A percentile compares a stretch with the other conserved stretches of the same genome.
Evolutionary conservation across 2,888 invertebrate species (phyloP).

Genomic region (Rhimphoctona megacephalus): DNA sequence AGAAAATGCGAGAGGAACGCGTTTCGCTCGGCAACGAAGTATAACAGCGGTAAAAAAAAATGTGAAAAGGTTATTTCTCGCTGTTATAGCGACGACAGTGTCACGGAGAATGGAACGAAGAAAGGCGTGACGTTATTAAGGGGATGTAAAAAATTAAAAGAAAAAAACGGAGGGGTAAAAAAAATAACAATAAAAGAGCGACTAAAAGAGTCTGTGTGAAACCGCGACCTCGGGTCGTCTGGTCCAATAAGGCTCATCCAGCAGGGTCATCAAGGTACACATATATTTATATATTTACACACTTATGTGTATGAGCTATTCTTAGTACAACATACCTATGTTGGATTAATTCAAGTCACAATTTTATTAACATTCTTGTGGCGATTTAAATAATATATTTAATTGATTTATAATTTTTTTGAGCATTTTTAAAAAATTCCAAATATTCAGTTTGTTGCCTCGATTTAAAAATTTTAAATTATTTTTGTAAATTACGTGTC

Average conservation of each 20-base stretch:
- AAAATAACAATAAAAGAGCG: not conserved
- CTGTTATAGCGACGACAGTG: slow-evolving; percentile 13
- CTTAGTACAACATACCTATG: not conserved
- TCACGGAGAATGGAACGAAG: slow-evolving; percentile 40
- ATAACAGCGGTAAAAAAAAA: slow-evolving; percentile 55
- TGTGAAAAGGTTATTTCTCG: slow-evolving; percentile 50
- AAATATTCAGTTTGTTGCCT: not conserved
- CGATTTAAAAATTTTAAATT: not conserved
- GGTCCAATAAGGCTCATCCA: slow-evolving; percentile 34
- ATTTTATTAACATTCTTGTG: not conserved
- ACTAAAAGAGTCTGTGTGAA: slow-evolving; percentile 24
- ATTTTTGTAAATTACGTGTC: not conserved
- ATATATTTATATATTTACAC: not conserved
- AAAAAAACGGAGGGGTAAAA: not conserved
- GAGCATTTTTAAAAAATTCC: not conserved
- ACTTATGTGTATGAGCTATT: not conserved
- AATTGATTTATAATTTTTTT: no score
- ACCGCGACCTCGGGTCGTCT: slow-evolving; percentile 49
- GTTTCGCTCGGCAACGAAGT: slow-evolving; percentile 22
- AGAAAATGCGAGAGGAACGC: slow-evolving; percentile 24
- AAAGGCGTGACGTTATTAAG: slow-evolving; percentile 64
- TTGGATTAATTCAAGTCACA: not conserved
- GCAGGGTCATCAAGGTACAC: not conserved
- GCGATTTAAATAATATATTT: not conserved
- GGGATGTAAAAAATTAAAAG: slow-evolving; percentile 29